Percentiles rank a stretch among this genome's conserved stretches.
These are phyloP conservation scores for Notolabrus celidotus DNA, from an alignment of 2,797 vertebrate species.

Conservation along the genomic window DNA sequence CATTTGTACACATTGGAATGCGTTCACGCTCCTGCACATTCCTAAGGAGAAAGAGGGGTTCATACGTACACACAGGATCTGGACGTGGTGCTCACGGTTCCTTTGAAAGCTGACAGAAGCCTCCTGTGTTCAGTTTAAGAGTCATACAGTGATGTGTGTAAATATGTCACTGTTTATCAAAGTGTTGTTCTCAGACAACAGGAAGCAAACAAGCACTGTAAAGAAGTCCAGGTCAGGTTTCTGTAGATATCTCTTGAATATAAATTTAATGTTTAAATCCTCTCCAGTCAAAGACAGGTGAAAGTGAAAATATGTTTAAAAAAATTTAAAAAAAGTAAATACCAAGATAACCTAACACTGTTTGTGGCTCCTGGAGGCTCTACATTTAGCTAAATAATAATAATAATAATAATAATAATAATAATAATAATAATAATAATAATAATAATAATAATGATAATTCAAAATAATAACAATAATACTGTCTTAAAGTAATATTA, in stretches of 20 bases:
- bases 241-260: constrained; percentile 23
- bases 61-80: constrained; percentile 9
- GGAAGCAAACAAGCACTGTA: constrained; percentile 15
- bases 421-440: no score
- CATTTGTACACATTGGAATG: constrained; percentile 37
- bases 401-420: no score
- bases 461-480: no score
- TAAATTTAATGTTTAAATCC: no score
- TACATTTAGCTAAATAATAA: no score
- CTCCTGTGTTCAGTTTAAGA: constrained; percentile 40
- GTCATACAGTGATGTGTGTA: constrained; percentile 56
- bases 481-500: no score
- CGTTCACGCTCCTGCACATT: constrained; percentile 19
- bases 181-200: constrained; percentile 46
- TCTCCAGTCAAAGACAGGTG: no score
- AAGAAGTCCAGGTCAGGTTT: constrained; percentile 7
- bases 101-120: constrained; percentile 69
- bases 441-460: no score
- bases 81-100: constrained; percentile 19
- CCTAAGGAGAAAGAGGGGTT: constrained; percentile 8
- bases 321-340: no score
- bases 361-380: no score
- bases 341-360: no score
- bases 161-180: constrained; percentile 72
- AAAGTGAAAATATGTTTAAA: no score